Evolutionary conservation across 2,113 vertebrate genomes (phyloP), one percentile per base, ranked within the genome.

Genomic region (Platycercus adscitus): DNA sequence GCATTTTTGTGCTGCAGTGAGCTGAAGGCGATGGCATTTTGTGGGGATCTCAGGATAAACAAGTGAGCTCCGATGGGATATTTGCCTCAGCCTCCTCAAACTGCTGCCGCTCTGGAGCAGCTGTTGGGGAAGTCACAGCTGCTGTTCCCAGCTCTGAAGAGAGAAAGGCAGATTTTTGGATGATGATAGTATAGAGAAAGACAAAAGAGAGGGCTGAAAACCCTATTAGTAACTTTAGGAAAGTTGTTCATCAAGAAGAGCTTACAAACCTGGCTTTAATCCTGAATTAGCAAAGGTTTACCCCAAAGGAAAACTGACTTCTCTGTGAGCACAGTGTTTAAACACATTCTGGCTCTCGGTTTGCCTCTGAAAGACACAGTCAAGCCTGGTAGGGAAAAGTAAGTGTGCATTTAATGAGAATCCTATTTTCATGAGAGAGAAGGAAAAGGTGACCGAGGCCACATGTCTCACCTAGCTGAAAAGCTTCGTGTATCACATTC

Each of bases 111-210:
- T 66, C 58, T 24, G 0, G n/a, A 24, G 92, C 96, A 97, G 96
- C 94, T 96, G 94, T 95, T 28, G 68, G 84, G 86, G 55, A 75
- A 68, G 8, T 68, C 95, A 44, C 95, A 97, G 94, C 94, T 97
- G 96, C 91, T 0, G 60, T 95, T 94, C 90, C 91, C 91, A 43
- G 89, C 64, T 21, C 90, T 43, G 79, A 46, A 69, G 69, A 55
- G 71, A 49, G 73, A 66, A 56, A 50, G 15, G 68, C 88, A 26
- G 88, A 93, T 95, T 96, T 95, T 96, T 91, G 90, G 82, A 33
- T 53, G 81, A 83, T 91, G 93, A 94, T 88, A 26, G 17, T 65
- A 63, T 18, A 53, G 91, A 65, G 78, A 70, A 89, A 69, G 29
- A 28, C 47, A 8, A 15, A 52, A 61, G 35, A 68, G 41, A 17